Evolutionary conservation across 2,797 vertebrate genomes (phyloP).

Genomic region (Falco rusticolus): DNA sequence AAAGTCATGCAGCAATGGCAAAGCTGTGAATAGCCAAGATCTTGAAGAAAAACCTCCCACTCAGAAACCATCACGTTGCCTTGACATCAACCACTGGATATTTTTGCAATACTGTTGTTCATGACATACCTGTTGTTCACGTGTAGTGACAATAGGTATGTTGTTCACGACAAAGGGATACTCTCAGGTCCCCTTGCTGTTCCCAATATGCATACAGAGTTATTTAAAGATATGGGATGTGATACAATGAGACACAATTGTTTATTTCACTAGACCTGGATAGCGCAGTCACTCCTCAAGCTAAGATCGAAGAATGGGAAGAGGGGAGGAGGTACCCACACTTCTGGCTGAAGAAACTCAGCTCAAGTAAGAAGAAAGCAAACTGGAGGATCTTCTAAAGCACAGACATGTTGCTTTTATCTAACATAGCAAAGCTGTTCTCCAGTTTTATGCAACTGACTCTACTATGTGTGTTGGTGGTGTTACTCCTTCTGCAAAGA

Average conservation of each 20-base stretch:
- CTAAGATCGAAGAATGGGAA: background rate
- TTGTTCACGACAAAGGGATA: too few species aligned
- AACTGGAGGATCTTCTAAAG: background rate
- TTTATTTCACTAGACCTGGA: background rate
- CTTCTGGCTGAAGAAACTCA: background rate
- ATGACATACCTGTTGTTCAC: too few species aligned
- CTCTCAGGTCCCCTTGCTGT: background rate
- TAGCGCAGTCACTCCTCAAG: background rate
- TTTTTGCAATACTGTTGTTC: background rate
- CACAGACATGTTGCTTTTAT: background rate
- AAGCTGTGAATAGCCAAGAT: background rate
- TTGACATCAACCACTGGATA: background rate
- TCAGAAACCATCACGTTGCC: background rate
- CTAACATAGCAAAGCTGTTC: background rate
- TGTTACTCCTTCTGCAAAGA: background rate
- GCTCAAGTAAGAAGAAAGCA: background rate
- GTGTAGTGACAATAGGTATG: too few species aligned
- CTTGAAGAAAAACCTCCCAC: background rate
- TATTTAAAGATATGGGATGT: background rate
- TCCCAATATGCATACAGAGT: background rate
- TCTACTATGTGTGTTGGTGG: background rate
- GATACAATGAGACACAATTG: background rate
- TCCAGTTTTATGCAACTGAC: background rate
- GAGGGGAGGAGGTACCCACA: background rate
- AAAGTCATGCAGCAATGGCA: background rate